Percentiles rank a stretch among this genome's conserved stretches.
Evolutionary conservation across 92 coral and sea anemone genomes (phyloP).

Genomic region (Porites rus): DNA sequence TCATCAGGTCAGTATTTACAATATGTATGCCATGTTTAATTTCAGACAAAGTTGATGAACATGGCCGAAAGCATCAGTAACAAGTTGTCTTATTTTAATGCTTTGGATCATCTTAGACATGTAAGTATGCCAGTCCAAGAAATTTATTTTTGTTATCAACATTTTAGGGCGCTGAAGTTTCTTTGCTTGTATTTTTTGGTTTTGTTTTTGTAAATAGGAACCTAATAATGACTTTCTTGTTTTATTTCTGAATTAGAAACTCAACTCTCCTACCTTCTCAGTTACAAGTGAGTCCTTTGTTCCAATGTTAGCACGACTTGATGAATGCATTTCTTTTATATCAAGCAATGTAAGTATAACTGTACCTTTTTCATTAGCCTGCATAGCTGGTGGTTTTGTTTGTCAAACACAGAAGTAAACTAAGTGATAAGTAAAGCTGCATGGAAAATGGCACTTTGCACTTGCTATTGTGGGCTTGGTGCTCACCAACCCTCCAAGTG

Average conservation of each 20-base stretch:
- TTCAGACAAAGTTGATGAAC: constrained; percentile 93
- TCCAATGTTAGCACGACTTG: constrained; percentile 95
- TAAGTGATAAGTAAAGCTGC: too few species aligned
- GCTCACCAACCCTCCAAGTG: too few species aligned
- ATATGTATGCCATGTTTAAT: not conserved
- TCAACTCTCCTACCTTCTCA: constrained; percentile 93
- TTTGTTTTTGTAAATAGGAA: too few species aligned
- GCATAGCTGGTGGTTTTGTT: too few species aligned
- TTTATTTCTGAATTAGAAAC: constrained; percentile 72
- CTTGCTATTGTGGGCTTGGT: too few species aligned
- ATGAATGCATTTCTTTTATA: constrained; percentile 94
- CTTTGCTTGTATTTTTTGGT: too few species aligned
- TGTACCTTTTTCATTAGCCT: not conserved
- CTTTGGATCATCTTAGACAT: constrained; percentile 95
- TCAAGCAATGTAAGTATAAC: constrained; percentile 90
- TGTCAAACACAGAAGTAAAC: too few species aligned
- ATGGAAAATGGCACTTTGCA: too few species aligned
- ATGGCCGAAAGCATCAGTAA: constrained; percentile 99
- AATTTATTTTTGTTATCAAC: too few species aligned
- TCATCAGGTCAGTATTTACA: not conserved
- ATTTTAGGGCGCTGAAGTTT: too few species aligned
- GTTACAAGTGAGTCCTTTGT: constrained; percentile 98
- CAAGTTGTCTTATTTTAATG: constrained; percentile 93
- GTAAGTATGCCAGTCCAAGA: constrained; percentile 58
- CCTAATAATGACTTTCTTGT: not conserved